These are phyloP conservation scores for Alosa sapidissima DNA, from an alignment of 2,797 vertebrate species.

Conservation along the genomic window DNA sequence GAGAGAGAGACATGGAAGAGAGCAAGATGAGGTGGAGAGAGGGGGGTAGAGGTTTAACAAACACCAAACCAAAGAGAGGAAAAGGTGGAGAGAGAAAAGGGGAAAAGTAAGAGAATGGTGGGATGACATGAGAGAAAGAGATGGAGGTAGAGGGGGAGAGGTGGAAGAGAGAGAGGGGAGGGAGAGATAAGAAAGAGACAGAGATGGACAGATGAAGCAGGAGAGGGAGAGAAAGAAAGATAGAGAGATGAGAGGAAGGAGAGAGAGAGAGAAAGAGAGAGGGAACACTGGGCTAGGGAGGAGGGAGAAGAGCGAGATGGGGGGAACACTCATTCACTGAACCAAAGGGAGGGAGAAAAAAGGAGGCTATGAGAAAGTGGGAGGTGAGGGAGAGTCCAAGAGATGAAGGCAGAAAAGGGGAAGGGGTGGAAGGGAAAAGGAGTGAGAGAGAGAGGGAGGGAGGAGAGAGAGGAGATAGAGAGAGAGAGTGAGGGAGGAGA, in stretches of 20 bases:
- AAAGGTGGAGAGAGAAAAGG: not conserved
- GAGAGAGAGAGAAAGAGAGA: constrained; percentile 45
- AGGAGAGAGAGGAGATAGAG: no score
- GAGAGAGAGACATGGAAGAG: constrained; percentile 25
- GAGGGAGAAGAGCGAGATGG: not conserved
- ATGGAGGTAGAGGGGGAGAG: no score
- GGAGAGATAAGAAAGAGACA: not conserved
- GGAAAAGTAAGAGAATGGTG: not conserved
- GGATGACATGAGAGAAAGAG: no score
- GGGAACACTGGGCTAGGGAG: not conserved
- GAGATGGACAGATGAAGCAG: not conserved
- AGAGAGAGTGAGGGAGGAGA: not conserved
- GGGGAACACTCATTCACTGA: no score
- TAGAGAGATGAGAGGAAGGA: not conserved
- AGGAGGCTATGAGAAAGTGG: not conserved
- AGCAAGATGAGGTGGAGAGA: not conserved
- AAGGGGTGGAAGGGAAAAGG: not conserved
- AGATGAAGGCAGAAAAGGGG: not conserved
- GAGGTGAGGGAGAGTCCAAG: not conserved
- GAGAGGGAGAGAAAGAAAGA: not conserved
- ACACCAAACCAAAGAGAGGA: not conserved
- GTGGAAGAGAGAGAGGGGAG: not conserved
- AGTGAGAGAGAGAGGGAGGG: not conserved
- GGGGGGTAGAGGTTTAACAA: no score
- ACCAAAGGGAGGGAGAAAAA: not conserved